Evolutionary conservation across 2,113 vertebrate genomes (phyloP), one percentile per base, ranked within the genome.

Genomic region (Naja naja): DNA sequence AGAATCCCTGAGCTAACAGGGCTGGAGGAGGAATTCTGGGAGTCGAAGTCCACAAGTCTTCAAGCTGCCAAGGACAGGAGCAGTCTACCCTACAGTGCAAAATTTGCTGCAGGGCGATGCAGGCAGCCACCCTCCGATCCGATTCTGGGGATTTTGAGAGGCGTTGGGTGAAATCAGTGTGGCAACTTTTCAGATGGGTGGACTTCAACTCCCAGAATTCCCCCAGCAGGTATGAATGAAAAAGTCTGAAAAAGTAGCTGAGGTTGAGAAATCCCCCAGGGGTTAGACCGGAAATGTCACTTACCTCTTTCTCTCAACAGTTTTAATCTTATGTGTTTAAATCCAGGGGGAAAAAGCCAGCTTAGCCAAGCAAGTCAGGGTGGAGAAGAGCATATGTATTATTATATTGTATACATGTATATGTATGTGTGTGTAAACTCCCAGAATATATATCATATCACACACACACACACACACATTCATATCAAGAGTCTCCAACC

Each of bases 281-380:
- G n/a, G 5, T 34, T 0, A 8, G n/a, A 39, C n/a, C 16, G 69
- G 69, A 69, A 69, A 39, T 3, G 69, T 18, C 69, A 20, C 64
- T 34, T 34, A 0, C 14, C n/a, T 39, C 69, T n/a, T n/a, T n/a
- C 60, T n/a, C 9, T 3, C 30, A 12, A 0, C 1, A 0, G 3
- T n/a, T 27, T 14, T 5, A 0, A 30, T n/a, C 14, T 5, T 2
- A 64, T n/a, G 5, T 12, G 5, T n/a, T 69, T 64, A 14, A 58
- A 14, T n/a, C 60, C 60, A 14, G 60, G 64, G n/a, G 49, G 11
- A 52, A 5, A 69, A 39, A 74, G 69, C 2, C 69, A 5, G 69
- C 14, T 16, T 14, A 16, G 64, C 25, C 25, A 30, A 60, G 58
- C 7, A 3, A 3, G 3, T 1, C 60, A 4, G 60, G 60, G 27